These are phyloP conservation scores for Campylomormyrus tamandua DNA, from an alignment of 2,113 vertebrate species.

Conservation along the genomic window DNA sequence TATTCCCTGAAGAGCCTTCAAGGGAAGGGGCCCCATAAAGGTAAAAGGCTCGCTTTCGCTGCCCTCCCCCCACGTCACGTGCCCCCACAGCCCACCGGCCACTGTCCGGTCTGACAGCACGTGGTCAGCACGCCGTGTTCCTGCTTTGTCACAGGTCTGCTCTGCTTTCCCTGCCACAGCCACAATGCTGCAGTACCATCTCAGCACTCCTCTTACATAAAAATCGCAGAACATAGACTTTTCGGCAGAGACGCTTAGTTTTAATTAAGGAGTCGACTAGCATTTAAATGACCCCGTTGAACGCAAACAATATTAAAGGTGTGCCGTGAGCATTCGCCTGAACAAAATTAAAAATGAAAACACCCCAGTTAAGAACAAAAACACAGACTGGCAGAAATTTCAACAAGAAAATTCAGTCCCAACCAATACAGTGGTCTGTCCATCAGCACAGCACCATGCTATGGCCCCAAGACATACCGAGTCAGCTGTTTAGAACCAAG, in stretches of 20 bases:
- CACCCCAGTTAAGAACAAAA: background rate
- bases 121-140: background rate
- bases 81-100: background rate
- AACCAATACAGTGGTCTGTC: background rate
- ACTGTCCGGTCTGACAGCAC: background rate
- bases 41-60: background rate
- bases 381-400: background rate
- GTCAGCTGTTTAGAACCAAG: background rate
- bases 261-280: background rate
- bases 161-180: background rate
- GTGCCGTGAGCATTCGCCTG: background rate
- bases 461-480: background rate
- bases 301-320: background rate
- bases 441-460: background rate
- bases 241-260: background rate
- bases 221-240: background rate
- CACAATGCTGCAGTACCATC: background rate
- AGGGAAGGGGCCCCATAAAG: background rate
- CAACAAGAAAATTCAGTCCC: background rate
- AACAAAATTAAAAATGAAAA: background rate
- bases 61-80: background rate
- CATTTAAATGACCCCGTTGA: background rate
- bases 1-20: constrained; percentile 10
- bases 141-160: background rate
- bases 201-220: background rate